phyloP scores from a whole-genome alignment of 2,888 invertebrate species.

The Cephus rjabovi region DNA sequence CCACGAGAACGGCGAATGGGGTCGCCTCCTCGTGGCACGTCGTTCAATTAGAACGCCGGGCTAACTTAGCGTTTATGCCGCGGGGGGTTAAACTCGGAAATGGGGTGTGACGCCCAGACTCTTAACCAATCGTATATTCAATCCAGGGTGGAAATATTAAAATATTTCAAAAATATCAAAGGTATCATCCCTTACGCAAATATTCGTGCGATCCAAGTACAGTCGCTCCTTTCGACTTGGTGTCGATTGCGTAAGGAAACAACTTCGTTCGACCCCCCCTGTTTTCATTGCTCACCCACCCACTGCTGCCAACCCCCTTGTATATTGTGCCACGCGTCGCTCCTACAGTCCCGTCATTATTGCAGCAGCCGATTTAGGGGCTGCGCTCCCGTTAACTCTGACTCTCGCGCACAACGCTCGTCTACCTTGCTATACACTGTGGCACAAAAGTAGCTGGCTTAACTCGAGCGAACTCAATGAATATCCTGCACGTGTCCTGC shows the following conservation, averaged over 20 bases:
- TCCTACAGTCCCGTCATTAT: background rate
- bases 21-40: constrained; percentile 32
- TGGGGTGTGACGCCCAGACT: constrained; percentile 14
- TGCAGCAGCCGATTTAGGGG: background rate
- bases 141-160: background rate
- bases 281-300: background rate
- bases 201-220: background rate
- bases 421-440: background rate
- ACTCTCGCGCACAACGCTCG: background rate
- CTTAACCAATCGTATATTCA: background rate
- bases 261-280: background rate
- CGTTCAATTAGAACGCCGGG: constrained; percentile 44
- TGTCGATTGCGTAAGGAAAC: background rate
- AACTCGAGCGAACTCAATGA: constrained; percentile 8
- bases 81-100: constrained; percentile 21
- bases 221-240: background rate
- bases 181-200: background rate
- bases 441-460: background rate
- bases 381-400: background rate
- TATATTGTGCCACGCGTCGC: background rate
- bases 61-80: constrained; percentile 24
- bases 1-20: constrained; percentile 26
- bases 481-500: constrained; percentile 34
- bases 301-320: background rate
- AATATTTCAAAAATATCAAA: background rate